Evolutionary conservation across 2,113 vertebrate genomes (phyloP), one percentile per base, ranked within the genome.

Genomic region (Paramisgurnus dabryanus): DNA sequence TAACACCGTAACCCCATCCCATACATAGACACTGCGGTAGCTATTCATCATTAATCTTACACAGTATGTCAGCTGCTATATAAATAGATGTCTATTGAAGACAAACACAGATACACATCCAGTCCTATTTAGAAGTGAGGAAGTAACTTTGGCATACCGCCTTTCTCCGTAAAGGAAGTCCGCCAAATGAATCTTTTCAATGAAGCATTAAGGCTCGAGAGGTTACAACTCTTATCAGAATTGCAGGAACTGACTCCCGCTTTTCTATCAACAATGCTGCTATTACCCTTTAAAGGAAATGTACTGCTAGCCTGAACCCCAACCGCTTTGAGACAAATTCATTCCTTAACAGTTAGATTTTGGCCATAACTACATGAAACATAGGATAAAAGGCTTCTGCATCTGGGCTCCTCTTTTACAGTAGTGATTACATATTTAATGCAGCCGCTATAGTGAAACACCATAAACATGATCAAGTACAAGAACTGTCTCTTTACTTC

Each of bases 161-260:
- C 71, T 60, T 75, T 60, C 61, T 66, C 74, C 40, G 15, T 40
- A 15, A 43, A 66, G 57, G 47, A 80, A 72, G 67, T 65, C 34
- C 58, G 61, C 5, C 13, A 64, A 58, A 71, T n/a, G 27, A 57
- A 80, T 73, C 47, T 43, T 65, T 72, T 79, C 47, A 64, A 18
- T 45, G 64, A 71, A 47, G 11, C 45, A 10, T 65, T 12, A 66
- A 5, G 61, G 69, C 5, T 6, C 43, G 55, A 75, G 66, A 75
- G 72, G 43, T 75, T 75, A 75, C 22, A 47, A 75, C 61, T 76
- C 13, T 66, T 76, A 66, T 76, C 74, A 65, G 74, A 76, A 65
- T 66, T 34, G 45, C 22, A 49, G 58, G 72, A 76, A 76, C 41
- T 49, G 61, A 76, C 74, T 53, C 17, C 45, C 61, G 10, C 12